A percentile compares a stretch with the other conserved stretches of the same genome.
phyloP scores from a whole-genome alignment of 2,888 invertebrate species.

The Agrenia bidenticulata region DNA sequence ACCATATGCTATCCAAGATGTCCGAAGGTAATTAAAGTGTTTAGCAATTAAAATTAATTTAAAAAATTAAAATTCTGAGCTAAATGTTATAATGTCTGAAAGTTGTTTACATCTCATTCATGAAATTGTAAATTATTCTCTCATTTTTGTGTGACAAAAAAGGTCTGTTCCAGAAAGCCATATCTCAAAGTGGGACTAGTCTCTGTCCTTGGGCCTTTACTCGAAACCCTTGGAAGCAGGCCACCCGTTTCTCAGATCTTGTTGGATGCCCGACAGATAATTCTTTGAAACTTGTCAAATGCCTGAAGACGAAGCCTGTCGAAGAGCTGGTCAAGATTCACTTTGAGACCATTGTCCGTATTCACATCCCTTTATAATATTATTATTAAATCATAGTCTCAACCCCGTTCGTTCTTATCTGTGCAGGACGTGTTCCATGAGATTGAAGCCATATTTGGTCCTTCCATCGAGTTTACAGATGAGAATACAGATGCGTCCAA shows the following conservation, averaged over 20 bases:
- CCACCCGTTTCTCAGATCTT: constrained; percentile 25
- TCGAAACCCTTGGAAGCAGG: constrained; percentile 36
- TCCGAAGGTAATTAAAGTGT: constrained; percentile 32
- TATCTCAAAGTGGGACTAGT: constrained; percentile 36
- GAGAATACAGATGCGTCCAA: constrained; percentile 13
- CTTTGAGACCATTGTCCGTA: constrained; percentile 20
- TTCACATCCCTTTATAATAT: neutral
- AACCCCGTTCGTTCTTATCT: constrained; percentile 13
- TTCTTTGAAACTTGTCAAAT: constrained; percentile 30
- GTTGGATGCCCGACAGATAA: constrained; percentile 36
- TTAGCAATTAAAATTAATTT: no score
- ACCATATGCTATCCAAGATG: constrained; percentile 33
- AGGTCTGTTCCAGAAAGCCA: constrained; percentile 43
- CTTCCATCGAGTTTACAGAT: constrained; percentile 30
- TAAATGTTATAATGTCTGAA: no score
- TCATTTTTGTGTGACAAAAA: no score
- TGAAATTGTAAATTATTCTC: no score
- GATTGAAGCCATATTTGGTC: constrained; percentile 33
- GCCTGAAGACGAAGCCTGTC: constrained; percentile 24
- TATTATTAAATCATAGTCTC: neutral
- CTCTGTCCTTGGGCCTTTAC: constrained; percentile 43
- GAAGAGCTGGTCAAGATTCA: constrained; percentile 31
- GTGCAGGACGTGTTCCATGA: constrained; percentile 38
- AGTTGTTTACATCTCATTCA: no score
- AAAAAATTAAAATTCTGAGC: no score